Conservation (phyloP, 2,888 invertebrate species). For the Mesochorus sp. region DNA sequence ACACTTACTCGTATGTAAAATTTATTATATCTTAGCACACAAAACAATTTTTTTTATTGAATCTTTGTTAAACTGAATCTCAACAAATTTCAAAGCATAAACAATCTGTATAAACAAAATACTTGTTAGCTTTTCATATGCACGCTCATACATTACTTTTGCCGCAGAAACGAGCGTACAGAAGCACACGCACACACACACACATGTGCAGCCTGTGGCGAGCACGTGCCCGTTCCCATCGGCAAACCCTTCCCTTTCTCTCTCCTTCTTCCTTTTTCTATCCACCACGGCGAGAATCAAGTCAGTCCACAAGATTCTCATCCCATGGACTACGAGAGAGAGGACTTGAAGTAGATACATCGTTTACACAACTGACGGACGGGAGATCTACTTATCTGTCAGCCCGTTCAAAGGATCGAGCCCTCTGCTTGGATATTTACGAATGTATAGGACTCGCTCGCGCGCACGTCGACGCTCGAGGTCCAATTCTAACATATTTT, state of each 20-base stretch:
- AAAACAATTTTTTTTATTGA: no score
- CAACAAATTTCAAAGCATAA: neutral
- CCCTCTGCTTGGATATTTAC: slow-evolving; percentile 52
- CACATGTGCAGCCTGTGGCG: slow-evolving; percentile 51
- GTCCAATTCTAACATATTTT: slow-evolving; percentile 29
- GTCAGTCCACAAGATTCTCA: slow-evolving; percentile 30
- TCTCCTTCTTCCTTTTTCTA: neutral
- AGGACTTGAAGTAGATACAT: slow-evolving; percentile 60
- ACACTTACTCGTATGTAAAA: no score
- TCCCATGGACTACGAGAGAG: neutral
- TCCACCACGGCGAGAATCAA: slow-evolving; percentile 22
- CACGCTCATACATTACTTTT: slow-evolving; percentile 51
- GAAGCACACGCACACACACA: neutral
- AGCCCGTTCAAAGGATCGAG: slow-evolving; percentile 56
- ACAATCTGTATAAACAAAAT: slow-evolving; percentile 29
- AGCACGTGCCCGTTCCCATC: slow-evolving; percentile 58
- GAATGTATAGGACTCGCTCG: slow-evolving; percentile 40
- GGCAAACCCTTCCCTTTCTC: slow-evolving; percentile 4
- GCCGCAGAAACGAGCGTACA: slow-evolving; percentile 8
- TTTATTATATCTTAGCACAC: no score
- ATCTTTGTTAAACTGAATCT: neutral
- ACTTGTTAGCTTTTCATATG: slow-evolving; percentile 42
- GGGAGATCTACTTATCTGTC: slow-evolving; percentile 60
- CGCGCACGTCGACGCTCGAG: slow-evolving; percentile 50
- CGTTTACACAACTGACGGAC: slow-evolving; percentile 61